Evolutionary conservation across 2,113 vertebrate species (phyloP).

Genomic region (Gulo gulo): DNA sequence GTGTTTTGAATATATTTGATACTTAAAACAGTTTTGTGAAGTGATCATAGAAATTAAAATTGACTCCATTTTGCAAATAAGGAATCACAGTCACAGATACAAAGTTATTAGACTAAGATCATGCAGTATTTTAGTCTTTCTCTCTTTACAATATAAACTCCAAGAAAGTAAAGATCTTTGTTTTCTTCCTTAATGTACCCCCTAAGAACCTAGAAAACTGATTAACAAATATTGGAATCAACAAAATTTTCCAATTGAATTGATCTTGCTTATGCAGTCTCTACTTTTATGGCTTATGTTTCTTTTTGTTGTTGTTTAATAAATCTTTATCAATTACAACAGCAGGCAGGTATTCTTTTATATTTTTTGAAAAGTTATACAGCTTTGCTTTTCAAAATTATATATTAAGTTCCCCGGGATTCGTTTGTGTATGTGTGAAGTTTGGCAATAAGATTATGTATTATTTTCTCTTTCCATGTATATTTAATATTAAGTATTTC

Average conservation of each 20-base stretch:
- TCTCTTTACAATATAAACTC: not conserved
- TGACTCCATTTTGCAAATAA: not conserved
- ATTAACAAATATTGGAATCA: not conserved
- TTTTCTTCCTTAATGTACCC: not conserved
- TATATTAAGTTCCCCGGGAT: not conserved
- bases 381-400: not conserved
- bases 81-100: not conserved
- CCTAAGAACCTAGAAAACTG: not conserved
- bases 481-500: not conserved
- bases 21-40: not conserved
- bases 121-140: no score
- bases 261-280: not conserved
- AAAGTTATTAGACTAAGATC: not conserved
- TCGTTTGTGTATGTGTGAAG: not conserved
- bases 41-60: not conserved
- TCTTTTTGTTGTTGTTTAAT: not conserved
- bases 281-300: not conserved
- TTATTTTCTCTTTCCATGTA: not conserved
- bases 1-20: not conserved
- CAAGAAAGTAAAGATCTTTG: not conserved
- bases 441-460: not conserved
- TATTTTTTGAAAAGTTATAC: not conserved
- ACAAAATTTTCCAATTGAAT: not conserved
- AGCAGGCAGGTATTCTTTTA: not conserved
- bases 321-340: not conserved